These are phyloP conservation scores for Vireo griseus DNA, from an alignment of 2,797 vertebrate genomes.

Conservation along the genomic window DNA sequence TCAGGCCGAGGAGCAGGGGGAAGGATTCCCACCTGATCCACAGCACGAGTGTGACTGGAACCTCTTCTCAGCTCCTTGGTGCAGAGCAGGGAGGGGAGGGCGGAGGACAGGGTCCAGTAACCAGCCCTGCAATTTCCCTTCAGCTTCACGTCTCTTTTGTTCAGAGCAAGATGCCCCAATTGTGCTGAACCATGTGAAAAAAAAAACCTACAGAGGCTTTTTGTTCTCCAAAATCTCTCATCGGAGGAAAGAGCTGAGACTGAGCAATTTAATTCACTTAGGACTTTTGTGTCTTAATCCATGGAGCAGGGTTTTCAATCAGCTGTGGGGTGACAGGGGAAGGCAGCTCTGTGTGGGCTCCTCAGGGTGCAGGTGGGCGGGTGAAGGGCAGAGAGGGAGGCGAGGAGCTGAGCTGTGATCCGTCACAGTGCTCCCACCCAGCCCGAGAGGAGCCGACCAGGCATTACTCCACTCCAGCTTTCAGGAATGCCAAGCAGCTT, in stretches of 20 bases:
- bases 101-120: neutral
- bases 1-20: neutral
- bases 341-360: accelerated
- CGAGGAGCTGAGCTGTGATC: neutral
- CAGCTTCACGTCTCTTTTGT: neutral
- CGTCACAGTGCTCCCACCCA: neutral
- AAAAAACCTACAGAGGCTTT: neutral
- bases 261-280: conserved; percentile 1
- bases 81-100: neutral
- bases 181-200: neutral
- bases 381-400: neutral
- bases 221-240: neutral
- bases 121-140: neutral
- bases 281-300: conserved; percentile 22
- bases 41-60: accelerated
- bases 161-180: neutral
- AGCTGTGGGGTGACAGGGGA: neutral
- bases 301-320: neutral
- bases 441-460: neutral
- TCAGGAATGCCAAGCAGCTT: conserved; percentile 6
- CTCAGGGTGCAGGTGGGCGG: accelerated
- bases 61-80: neutral
- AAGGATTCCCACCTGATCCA: neutral
- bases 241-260: neutral
- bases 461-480: neutral